phyloP scores from a whole-genome alignment of 2,113 vertebrate genomes.

The Grammomys surdaster region DNA sequence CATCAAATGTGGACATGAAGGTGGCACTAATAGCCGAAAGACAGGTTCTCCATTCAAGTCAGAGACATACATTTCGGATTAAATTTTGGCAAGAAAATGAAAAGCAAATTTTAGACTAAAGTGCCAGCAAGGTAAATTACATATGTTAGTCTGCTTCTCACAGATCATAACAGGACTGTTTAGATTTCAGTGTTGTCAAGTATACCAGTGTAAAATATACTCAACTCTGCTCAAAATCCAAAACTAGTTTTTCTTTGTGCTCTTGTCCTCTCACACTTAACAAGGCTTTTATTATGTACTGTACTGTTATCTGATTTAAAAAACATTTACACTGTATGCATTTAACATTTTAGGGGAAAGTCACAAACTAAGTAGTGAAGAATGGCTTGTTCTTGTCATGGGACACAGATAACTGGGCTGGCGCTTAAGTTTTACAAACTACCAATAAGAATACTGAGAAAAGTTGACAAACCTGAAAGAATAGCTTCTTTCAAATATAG shows the following conservation, averaged over 20 bases:
- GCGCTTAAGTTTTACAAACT: slow-evolving; percentile 66
- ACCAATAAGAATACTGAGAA: slow-evolving; percentile 68
- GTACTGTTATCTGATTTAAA: slow-evolving; percentile 65
- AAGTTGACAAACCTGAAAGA: slow-evolving; percentile 87
- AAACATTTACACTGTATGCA: slow-evolving; percentile 76
- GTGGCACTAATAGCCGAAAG: background rate
- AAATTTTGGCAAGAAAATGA: slow-evolving; percentile 42
- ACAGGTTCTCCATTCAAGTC: background rate
- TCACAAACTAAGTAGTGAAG: slow-evolving; percentile 51
- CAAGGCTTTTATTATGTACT: slow-evolving; percentile 41
- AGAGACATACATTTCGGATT: slow-evolving; percentile 3
- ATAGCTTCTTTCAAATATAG: slow-evolving; percentile 96
- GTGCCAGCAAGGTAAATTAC: slow-evolving; percentile 29
- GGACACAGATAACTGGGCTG: background rate
- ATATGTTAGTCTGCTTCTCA: slow-evolving; percentile 47
- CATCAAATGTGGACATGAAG: slow-evolving; percentile 50
- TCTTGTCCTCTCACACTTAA: slow-evolving; percentile 8
- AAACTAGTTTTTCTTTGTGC: slow-evolving; percentile 46
- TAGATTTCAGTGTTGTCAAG: background rate
- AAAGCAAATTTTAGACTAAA: slow-evolving; percentile 52
- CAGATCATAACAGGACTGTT: background rate
- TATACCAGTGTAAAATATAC: slow-evolving; percentile 35
- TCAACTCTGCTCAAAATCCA: slow-evolving; percentile 6
- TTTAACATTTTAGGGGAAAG: background rate
- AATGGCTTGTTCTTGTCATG: slow-evolving; percentile 29